These are phyloP conservation scores for Fundulus diaphanus DNA, from an alignment of 2,797 vertebrate genomes.

Conservation along the genomic window DNA sequence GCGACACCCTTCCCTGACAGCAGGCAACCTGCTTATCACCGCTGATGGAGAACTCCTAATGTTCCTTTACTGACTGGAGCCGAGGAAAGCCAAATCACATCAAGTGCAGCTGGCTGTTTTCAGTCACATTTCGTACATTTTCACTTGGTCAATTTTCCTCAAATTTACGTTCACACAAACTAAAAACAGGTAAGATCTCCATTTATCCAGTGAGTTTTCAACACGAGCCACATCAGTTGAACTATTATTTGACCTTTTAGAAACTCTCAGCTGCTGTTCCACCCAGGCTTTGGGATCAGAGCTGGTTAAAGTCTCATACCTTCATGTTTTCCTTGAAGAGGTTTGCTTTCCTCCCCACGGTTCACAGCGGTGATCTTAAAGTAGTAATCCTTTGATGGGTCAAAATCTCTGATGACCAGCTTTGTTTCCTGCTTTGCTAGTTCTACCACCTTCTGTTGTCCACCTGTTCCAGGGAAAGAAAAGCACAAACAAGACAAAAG, in stretches of 20 bases:
- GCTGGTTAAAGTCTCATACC: slow-evolving; percentile 72
- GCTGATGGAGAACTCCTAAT: slow-evolving; percentile 21
- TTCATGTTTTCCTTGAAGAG: slow-evolving; percentile 88
- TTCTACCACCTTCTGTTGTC: slow-evolving; percentile 83
- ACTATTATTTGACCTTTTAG: not conserved
- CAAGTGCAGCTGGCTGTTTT: not conserved
- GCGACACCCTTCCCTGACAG: slow-evolving; percentile 37
- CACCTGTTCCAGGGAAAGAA: slow-evolving; percentile 73
- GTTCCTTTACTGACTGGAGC: slow-evolving; percentile 32
- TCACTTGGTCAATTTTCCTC: not conserved
- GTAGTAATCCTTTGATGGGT: slow-evolving; percentile 86
- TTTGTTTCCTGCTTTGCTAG: slow-evolving; percentile 87
- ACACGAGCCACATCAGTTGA: not conserved
- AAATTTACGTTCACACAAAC: not conserved
- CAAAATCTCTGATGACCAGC: slow-evolving; percentile 87
- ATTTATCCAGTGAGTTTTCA: not conserved
- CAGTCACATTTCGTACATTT: not conserved
- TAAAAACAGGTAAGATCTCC: not conserved
- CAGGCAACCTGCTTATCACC: slow-evolving; percentile 21
- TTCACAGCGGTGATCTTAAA: slow-evolving; percentile 86
- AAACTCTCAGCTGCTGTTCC: no score
- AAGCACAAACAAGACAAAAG: slow-evolving; percentile 7
- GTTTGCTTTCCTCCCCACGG: slow-evolving; percentile 87
- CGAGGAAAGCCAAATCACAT: slow-evolving; percentile 3
- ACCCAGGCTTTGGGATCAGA: not conserved